A percentile compares a stretch with the other conserved stretches of the same genome.
Conservation (phyloP, 2,888 invertebrate genomes). For the Volucella inanis region DNA sequence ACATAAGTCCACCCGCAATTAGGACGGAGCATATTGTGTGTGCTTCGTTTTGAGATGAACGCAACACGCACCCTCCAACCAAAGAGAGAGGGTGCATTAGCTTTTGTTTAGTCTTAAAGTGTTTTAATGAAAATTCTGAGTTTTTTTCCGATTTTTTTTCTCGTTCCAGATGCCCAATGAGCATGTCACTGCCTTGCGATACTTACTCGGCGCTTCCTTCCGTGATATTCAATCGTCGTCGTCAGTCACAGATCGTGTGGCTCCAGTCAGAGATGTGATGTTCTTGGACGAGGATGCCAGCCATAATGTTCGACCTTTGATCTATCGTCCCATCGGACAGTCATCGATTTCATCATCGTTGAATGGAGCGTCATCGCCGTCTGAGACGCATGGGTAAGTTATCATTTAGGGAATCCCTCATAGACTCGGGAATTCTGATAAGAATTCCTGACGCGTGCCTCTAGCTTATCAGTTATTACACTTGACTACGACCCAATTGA, state of each 20-base stretch:
- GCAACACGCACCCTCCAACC: conserved; percentile 28
- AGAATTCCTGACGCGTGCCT: conserved; percentile 32
- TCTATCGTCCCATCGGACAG: conserved; percentile 78
- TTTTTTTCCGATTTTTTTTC: conserved; percentile 61
- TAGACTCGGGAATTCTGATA: conserved; percentile 39
- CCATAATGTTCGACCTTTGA: conserved; percentile 79
- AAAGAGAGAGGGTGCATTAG: conserved; percentile 25
- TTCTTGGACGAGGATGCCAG: conserved; percentile 79
- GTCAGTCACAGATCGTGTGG: conserved; percentile 77
- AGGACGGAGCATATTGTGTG: conserved; percentile 5
- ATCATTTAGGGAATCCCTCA: conserved; percentile 34
- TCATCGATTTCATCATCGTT: conserved; percentile 58
- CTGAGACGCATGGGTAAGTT: conserved; percentile 64
- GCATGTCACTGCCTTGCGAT: conserved; percentile 78
- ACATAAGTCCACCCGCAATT: not conserved
- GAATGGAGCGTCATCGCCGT: conserved; percentile 39
- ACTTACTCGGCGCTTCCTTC: conserved; percentile 80
- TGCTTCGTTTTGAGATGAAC: not conserved
- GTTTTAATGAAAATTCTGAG: conserved; percentile 53
- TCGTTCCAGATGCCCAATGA: conserved; percentile 80
- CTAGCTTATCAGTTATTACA: conserved; percentile 52
- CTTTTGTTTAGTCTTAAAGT: conserved; percentile 2
- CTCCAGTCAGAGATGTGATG: conserved; percentile 81
- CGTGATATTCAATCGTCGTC: conserved; percentile 81
- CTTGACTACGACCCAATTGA: conserved; percentile 49